phyloP scores from a whole-genome alignment of 2,797 vertebrate genomes.

The Garrulus glandarius region DNA sequence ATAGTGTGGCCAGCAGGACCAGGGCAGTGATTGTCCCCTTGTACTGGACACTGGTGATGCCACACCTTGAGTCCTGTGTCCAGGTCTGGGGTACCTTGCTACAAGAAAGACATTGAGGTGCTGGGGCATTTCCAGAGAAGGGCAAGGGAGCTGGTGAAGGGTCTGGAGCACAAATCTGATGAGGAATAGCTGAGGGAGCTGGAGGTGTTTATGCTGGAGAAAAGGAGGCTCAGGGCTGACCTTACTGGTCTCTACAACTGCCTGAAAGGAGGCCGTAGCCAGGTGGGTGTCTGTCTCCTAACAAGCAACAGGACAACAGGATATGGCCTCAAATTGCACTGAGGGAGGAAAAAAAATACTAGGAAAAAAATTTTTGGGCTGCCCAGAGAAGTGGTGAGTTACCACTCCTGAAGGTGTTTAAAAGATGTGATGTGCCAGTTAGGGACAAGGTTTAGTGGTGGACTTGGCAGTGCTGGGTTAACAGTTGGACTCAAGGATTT shows the following conservation, averaged over 20 bases:
- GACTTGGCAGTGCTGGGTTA: not conserved
- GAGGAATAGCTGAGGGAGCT: not conserved
- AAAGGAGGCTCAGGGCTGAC: not conserved
- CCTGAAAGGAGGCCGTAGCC: not conserved
- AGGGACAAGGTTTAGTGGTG: not conserved
- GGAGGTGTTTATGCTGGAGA: not conserved
- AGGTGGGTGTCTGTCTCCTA: accelerated
- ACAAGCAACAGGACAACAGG: not conserved
- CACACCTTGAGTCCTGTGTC: accelerated
- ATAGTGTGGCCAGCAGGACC: accelerated
- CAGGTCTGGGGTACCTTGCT: not conserved
- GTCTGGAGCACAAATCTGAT: not conserved
- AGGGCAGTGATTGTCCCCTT: not conserved
- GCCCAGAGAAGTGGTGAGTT: not conserved
- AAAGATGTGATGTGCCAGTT: not conserved
- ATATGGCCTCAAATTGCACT: not conserved
- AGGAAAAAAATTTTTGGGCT: not conserved
- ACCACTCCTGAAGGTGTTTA: not conserved
- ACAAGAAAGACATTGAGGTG: not conserved
- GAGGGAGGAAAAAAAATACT: not conserved
- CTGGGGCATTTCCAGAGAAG: not conserved
- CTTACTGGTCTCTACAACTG: not conserved
- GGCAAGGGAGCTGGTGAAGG: accelerated
- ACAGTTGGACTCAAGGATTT: not conserved
- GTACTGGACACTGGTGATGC: not conserved